Percentiles rank a stretch among this genome's conserved stretches.
Conservation (phyloP, 2,113 vertebrate species). For the Xiphorhynchus elegans region DNA sequence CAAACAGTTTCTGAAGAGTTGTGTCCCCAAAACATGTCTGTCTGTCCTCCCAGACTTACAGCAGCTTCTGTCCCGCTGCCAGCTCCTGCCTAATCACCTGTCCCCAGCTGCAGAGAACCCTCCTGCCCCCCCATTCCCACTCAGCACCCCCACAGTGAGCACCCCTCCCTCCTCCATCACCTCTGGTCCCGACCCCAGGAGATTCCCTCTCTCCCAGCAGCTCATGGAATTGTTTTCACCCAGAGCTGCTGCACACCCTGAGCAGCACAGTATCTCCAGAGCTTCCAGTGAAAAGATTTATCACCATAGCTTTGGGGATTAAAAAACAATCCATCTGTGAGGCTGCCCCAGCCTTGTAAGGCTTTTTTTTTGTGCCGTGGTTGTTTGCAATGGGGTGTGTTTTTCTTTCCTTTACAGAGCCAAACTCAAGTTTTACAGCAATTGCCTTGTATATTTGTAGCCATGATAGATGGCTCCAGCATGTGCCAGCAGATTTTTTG, state of each 20-base stretch:
- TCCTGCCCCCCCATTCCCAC: accelerated
- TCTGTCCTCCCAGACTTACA: neutral
- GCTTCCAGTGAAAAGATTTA: slow-evolving; percentile 58
- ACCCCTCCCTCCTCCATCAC: neutral
- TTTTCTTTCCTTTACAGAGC: neutral
- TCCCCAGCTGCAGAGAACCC: neutral
- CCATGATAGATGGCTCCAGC: slow-evolving; percentile 20
- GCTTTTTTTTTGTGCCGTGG: slow-evolving; percentile 25
- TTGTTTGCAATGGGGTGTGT: neutral
- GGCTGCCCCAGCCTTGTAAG: slow-evolving; percentile 67
- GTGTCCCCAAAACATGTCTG: neutral
- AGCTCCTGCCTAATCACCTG: neutral
- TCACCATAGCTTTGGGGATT: slow-evolving; percentile 50
- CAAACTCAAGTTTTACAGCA: slow-evolving; percentile 25
- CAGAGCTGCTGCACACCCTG: accelerated
- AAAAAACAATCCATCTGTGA: slow-evolving; percentile 57
- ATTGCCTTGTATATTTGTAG: neutral
- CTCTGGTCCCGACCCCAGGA: accelerated
- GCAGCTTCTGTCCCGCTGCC: neutral
- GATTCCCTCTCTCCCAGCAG: neutral
- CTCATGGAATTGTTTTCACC: neutral
- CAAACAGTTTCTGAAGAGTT: neutral
- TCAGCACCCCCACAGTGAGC: accelerated
- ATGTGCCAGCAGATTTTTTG: neutral
- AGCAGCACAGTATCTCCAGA: neutral